Evolutionary conservation across 2,888 invertebrate species (phyloP).

Genomic region (Phortica magna): DNA sequence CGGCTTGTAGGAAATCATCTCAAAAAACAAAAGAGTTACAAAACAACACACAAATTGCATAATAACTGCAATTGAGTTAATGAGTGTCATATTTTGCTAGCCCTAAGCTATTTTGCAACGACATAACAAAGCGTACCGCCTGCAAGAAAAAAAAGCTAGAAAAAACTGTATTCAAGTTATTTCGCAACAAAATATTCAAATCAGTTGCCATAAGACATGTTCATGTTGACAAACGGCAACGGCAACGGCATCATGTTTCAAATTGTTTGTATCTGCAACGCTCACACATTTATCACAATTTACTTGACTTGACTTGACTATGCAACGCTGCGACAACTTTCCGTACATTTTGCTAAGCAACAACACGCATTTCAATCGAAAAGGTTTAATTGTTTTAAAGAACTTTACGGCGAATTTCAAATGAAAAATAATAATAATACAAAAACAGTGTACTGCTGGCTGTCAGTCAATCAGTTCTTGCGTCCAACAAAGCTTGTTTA

Average conservation of each 20-base stretch:
- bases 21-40: background rate
- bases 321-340: background rate
- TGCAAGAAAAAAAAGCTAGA: background rate
- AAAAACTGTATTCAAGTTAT: background rate
- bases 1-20: background rate
- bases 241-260: background rate
- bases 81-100: conserved; percentile 46
- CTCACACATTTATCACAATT: background rate
- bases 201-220: conserved; percentile 26
- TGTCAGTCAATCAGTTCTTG: too few species aligned
- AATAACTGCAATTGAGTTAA: conserved; percentile 50
- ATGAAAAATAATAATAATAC: conserved; percentile 2
- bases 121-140: background rate
- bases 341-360: too few species aligned
- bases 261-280: background rate
- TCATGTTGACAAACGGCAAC: conserved; percentile 40
- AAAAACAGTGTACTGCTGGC: background rate
- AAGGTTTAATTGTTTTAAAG: too few species aligned
- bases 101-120: background rate
- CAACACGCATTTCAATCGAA: too few species aligned
- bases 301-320: conserved; percentile 34
- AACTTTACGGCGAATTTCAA: too few species aligned
- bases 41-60: conserved; percentile 25
- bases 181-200: background rate
- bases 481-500: background rate